Conservation (phyloP, 2,888 invertebrate genomes). For the Agelastica alni region DNA sequence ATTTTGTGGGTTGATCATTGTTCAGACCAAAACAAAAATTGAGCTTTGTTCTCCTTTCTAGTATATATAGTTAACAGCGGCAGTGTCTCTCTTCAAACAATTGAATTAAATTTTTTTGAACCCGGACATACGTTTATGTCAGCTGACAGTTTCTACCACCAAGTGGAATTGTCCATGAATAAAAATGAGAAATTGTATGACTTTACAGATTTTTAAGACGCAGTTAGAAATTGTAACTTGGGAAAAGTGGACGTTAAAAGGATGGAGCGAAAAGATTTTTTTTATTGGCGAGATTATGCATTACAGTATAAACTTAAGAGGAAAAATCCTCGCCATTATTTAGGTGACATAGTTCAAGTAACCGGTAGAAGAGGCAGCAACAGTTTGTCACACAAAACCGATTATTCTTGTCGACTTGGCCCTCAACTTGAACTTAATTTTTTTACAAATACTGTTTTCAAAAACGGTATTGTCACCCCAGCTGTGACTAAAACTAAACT, state of each 20-base stretch:
- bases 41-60: not conserved
- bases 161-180: slow-evolving; percentile 24
- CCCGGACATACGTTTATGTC: too few species aligned
- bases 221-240: not conserved
- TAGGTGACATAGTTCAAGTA: slow-evolving; percentile 3
- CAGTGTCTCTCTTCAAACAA: too few species aligned
- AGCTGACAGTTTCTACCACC: slow-evolving; percentile 27
- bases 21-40: not conserved
- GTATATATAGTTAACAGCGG: not conserved
- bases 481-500: too few species aligned
- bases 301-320: slow-evolving; percentile 1
- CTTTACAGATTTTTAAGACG: slow-evolving; percentile 18
- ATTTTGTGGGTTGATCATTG: not conserved
- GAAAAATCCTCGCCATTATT: not conserved
- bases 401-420: slow-evolving; percentile 1
- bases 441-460: slow-evolving; percentile 1
- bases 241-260: not conserved
- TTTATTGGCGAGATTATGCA: slow-evolving; percentile 1
- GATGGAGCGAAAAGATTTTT: slow-evolving; percentile 5
- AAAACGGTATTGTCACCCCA: slow-evolving; percentile 6
- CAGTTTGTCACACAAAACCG: not conserved
- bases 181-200: slow-evolving; percentile 20
- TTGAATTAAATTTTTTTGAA: too few species aligned
- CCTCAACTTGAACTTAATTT: slow-evolving; percentile 3
- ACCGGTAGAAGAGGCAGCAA: slow-evolving; percentile 2